Evolutionary conservation across 2,797 vertebrate species (phyloP), one percentile per base, ranked within the genome.

Genomic region (Steatocranus sp.): DNA sequence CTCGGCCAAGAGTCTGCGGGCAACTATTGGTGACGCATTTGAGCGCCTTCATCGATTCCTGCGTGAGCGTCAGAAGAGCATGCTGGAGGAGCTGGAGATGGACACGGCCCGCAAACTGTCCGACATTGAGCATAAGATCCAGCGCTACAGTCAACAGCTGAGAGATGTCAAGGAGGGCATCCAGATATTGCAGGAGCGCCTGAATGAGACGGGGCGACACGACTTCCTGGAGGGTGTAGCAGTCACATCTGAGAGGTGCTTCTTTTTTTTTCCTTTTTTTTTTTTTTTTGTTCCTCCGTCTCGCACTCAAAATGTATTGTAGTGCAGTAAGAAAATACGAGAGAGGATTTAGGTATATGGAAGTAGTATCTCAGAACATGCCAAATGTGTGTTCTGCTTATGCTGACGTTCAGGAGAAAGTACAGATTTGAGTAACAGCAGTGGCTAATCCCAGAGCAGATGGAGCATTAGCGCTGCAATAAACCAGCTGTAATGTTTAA

Each of bases 51-150:
- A 99, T 92, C 97, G 98, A 27, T 97, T 99, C 89, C 95, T 99
- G 78, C 97, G 98, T 0, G 98, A 99, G 92, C 96, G 98, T 27
- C 98, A 99, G 94, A 99, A 99, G 95, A 97, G 97, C 85, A 99
- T 99, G 98, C 94, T 99, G 95, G 98, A 99, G 86, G 98, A 99
- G 93, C 96, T 99, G 94, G 98, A 99, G 96, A 96, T 97, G 0
- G 98, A 99, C 89, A 99, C 98, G 0, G 98, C 97, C 0, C 97
- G 98, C 75, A 98, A 98, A 0, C 96, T 99, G 68, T 93, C 96
- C 0, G 98, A 99, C 96, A 99, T 99, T 1, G 98, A 99, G 94
- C 98, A 98, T 94, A 99, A 99, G 94, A 98, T 99, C 91, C 98
- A 99, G 89, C 96, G 97, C 87, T 99, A 98, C 94, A 98, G 98